Conservation (phyloP, 2,113 vertebrate species). For the Dinomys branickii region DNA sequence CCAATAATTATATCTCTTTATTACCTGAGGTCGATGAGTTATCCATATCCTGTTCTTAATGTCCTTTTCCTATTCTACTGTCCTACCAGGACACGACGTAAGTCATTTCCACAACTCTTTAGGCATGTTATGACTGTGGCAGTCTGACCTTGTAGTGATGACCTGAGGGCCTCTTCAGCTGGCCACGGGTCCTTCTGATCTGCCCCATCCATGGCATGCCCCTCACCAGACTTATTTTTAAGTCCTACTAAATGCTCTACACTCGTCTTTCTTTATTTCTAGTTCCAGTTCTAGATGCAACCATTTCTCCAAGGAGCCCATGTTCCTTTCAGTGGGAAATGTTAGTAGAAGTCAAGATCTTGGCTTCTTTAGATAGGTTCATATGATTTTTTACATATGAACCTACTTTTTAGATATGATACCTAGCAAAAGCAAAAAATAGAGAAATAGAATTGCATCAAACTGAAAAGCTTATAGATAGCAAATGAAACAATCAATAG, state of each 20-base stretch:
- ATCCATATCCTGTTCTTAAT: neutral
- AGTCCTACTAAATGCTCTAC: neutral
- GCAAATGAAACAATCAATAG: neutral
- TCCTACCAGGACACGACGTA: neutral
- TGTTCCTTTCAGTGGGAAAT: neutral
- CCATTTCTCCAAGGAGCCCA: neutral
- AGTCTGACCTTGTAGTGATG: neutral
- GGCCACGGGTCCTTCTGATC: neutral
- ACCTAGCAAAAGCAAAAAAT: neutral
- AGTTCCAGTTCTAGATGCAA: neutral
- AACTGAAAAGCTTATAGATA: neutral
- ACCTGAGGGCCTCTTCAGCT: neutral
- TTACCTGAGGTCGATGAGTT: neutral
- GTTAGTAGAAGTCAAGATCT: conserved; percentile 19
- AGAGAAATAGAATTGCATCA: neutral
- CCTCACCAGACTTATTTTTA: neutral
- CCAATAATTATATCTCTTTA: neutral
- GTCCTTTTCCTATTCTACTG: neutral
- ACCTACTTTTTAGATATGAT: neutral
- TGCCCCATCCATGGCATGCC: neutral
- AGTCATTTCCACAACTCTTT: neutral
- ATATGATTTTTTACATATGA: neutral
- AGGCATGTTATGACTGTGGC: neutral
- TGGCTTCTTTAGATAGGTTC: neutral
- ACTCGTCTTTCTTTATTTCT: neutral